Conservation (phyloP, 2,888 invertebrate species). For the Macrophya alboannulata region DNA sequence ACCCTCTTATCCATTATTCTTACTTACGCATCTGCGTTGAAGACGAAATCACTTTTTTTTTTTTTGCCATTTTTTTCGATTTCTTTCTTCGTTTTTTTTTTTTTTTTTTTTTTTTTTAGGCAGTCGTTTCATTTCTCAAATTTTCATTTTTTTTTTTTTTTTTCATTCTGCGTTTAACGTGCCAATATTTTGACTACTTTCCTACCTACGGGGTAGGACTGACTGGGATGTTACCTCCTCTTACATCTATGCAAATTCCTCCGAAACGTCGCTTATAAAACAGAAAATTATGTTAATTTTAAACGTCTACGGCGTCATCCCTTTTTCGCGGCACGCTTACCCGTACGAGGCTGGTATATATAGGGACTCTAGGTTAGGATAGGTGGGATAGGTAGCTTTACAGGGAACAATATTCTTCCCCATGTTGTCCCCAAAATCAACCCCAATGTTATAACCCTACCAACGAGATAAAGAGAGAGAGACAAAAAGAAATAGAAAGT, state of each 20-base stretch:
- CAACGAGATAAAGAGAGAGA: not conserved
- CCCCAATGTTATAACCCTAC: slow-evolving; percentile 1
- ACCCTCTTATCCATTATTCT: not conserved
- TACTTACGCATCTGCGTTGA: not conserved
- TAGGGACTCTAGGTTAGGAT: not conserved
- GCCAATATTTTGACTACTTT: slow-evolving; percentile 8
- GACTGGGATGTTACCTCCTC: not conserved
- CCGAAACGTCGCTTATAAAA: slow-evolving; percentile 63
- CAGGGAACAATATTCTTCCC: slow-evolving; percentile 15
- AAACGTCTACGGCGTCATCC: slow-evolving; percentile 25
- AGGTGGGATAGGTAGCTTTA: not conserved
- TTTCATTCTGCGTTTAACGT: not conserved
- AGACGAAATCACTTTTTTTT: not conserved
- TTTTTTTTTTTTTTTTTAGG: not conserved
- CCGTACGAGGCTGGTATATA: not conserved
- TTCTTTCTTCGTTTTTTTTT: not conserved
- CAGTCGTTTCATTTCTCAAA: not conserved
- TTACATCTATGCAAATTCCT: slow-evolving; percentile 27
- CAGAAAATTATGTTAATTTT: slow-evolving; percentile 67
- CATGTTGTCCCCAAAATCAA: slow-evolving; percentile 18
- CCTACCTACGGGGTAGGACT: not conserved
- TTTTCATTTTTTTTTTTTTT: not conserved
- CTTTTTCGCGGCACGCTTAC: slow-evolving; percentile 33
- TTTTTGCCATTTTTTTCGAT: not conserved
- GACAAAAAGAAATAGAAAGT: not conserved